A percentile compares a stretch with the other conserved stretches of the same genome.
Conservation (phyloP, 2,888 invertebrate genomes). For the Parapristionchus giblindavisi region DNA sequence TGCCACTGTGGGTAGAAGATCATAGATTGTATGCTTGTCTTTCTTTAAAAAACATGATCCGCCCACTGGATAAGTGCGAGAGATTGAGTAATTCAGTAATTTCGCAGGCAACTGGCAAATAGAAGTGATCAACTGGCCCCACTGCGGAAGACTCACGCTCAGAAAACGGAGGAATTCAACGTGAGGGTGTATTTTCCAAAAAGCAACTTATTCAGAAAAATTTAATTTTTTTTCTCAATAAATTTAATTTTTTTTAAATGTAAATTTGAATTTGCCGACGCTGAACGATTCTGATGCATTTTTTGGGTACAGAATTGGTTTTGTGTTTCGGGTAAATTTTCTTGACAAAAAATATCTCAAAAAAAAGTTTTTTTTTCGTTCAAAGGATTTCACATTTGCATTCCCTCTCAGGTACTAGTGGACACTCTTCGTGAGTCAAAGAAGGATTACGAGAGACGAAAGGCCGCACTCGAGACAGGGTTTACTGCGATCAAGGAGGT, state of each 20-base stretch:
- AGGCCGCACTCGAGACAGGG: conserved; percentile 35
- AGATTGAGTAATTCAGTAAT: neutral
- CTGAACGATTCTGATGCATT: no score
- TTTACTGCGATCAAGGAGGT: conserved; percentile 33
- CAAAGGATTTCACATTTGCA: neutral
- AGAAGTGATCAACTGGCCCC: conserved; percentile 21
- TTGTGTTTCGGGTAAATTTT: no score
- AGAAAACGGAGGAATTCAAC: conserved; percentile 37
- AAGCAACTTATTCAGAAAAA: no score
- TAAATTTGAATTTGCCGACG: no score
- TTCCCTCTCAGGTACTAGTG: conserved; percentile 1
- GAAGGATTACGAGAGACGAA: conserved; percentile 31
- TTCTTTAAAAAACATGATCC: neutral
- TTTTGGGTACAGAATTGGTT: no score
- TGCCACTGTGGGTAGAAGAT: no score
- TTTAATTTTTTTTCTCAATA: neutral
- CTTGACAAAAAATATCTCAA: no score
- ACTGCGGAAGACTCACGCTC: conserved; percentile 5
- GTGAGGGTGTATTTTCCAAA: no score
- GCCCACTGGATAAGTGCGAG: no score
- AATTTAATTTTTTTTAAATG: no score
- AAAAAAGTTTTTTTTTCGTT: no score
- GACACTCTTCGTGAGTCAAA: conserved; percentile 33
- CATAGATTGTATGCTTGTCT: neutral
- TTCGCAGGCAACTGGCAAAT: neutral